phyloP scores from a whole-genome alignment of 2,113 vertebrate species.

The Oriolus oriolus region DNA sequence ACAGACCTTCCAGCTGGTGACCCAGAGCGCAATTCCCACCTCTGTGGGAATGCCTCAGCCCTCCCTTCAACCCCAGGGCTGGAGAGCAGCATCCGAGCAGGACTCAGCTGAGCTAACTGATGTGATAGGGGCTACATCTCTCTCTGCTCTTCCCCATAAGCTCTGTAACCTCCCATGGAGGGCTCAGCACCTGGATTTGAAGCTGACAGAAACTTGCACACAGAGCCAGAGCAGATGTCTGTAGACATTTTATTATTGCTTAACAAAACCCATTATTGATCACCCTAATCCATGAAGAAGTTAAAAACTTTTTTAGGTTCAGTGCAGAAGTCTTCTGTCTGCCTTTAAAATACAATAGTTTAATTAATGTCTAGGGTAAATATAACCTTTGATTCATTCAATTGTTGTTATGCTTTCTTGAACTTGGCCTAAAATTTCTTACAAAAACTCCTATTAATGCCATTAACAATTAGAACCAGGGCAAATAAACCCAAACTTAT shows the following conservation, averaged over 20 bases:
- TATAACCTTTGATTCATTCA: not conserved
- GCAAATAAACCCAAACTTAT: not conserved
- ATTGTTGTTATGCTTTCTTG: not conserved
- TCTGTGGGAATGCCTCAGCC: not conserved
- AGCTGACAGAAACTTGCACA: not conserved
- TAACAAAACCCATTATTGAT: not conserved
- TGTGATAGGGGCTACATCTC: not conserved
- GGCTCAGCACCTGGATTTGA: not conserved
- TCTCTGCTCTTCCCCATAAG: not conserved
- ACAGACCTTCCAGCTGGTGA: not conserved
- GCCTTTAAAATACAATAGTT: not conserved
- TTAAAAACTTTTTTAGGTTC: not conserved
- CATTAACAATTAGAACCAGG: not conserved
- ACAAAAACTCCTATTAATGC: not conserved
- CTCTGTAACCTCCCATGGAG: not conserved
- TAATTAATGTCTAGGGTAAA: not conserved
- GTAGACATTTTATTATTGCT: not conserved
- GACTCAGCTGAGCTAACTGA: not conserved
- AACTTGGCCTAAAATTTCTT: not conserved
- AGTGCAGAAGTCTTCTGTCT: not conserved
- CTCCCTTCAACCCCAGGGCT: not conserved
- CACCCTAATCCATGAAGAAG: not conserved
- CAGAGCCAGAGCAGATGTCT: rapidly evolving
- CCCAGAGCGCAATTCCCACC: not conserved
- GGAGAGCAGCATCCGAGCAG: not conserved